phyloP scores from a whole-genome alignment of 1,140 invertebrate species.

The Agrypnia vestita region DNA sequence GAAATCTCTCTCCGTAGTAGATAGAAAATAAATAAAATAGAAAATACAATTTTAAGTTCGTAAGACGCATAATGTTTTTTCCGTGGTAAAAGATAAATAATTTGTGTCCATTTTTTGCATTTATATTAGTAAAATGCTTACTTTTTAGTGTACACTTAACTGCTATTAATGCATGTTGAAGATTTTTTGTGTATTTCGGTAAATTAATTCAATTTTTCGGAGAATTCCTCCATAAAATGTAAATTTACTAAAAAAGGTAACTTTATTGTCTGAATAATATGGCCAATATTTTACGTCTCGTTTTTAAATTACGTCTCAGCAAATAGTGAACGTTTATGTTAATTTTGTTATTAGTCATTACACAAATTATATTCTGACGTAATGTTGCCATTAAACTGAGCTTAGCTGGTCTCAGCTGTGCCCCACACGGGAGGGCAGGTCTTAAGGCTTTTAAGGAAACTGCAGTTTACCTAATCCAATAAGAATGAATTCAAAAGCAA shows the following conservation, averaged over 20 bases:
- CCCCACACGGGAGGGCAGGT: constrained; percentile 17
- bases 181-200: no score
- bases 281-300: constrained; percentile 32
- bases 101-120: no score
- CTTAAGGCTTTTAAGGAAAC: constrained; percentile 53
- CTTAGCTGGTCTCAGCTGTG: constrained; percentile 53
- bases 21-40: no score
- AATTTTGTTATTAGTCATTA: constrained; percentile 50
- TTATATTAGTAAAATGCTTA: no score
- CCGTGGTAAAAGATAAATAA: no score
- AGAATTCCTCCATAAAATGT: constrained; percentile 25
- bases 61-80: no score
- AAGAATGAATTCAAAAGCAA: constrained; percentile 45
- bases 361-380: constrained; percentile 42
- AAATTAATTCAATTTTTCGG: neutral
- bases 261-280: constrained; percentile 12
- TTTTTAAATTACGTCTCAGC: constrained; percentile 25
- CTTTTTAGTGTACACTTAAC: no score
- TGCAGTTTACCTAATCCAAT: constrained; percentile 54
- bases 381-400: constrained; percentile 57
- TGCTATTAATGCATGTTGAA: no score
- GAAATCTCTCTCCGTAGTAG: no score
- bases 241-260: constrained; percentile 12
- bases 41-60: no score
- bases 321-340: constrained; percentile 44